phyloP scores from a whole-genome alignment of 2,797 vertebrate species.

The Argya squamiceps region DNA sequence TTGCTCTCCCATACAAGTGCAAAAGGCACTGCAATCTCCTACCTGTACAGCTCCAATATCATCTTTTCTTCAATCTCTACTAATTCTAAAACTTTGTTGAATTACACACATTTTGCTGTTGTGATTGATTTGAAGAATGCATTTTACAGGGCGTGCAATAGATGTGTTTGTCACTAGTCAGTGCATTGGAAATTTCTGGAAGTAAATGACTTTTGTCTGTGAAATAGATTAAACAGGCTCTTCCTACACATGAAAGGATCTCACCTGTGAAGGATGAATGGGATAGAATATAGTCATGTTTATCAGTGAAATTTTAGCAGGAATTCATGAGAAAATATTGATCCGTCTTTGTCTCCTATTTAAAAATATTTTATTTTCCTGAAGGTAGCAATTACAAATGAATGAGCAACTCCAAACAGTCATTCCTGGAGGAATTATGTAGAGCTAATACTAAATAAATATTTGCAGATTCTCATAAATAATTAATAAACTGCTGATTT shows the following conservation, averaged over 20 bases:
- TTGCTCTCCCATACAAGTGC: background rate
- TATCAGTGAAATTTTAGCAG: background rate
- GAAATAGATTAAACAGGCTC: background rate
- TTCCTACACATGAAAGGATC: background rate
- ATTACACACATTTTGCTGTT: background rate
- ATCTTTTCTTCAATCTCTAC: background rate
- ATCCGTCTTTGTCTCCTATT: background rate
- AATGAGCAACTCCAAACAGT: background rate
- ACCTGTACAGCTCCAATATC: background rate
- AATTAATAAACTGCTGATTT: constrained; percentile 14
- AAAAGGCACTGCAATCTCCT: background rate
- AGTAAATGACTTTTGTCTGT: background rate
- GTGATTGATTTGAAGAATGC: background rate
- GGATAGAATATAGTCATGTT: background rate
- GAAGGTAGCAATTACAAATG: background rate
- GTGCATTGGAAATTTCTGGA: background rate
- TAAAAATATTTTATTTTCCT: background rate
- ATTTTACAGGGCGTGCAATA: background rate
- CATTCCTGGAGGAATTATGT: background rate
- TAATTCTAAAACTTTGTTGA: background rate
- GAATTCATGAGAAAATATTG: background rate
- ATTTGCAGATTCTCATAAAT: background rate
- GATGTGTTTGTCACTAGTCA: background rate
- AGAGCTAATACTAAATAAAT: constrained; percentile 2
- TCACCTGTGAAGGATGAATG: background rate